These are phyloP conservation scores for Ctenosaura bakeri DNA, from an alignment of 2,797 vertebrate genomes.

Conservation along the genomic window DNA sequence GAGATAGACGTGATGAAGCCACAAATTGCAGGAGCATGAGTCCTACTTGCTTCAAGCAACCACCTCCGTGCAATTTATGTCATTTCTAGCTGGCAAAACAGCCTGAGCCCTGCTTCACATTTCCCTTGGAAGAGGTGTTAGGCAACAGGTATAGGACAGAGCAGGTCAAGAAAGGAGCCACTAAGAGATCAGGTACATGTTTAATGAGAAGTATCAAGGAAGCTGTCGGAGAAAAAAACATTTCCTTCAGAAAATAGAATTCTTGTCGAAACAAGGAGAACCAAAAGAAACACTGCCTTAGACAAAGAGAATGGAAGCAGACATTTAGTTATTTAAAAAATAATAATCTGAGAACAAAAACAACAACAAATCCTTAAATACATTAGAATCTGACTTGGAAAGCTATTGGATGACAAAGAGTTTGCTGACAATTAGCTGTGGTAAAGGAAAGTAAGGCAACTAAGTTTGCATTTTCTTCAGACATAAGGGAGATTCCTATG, in stretches of 20 bases:
- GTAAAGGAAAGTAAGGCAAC: not conserved
- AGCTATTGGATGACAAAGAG: too few relatives aligned
- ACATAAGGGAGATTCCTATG: not conserved
- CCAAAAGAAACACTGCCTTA: not conserved
- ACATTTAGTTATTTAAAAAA: not conserved
- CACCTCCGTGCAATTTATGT: not conserved
- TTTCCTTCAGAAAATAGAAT: not conserved
- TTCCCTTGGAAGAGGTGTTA: not conserved
- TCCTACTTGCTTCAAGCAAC: not conserved
- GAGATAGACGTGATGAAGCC: fast-evolving
- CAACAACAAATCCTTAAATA: too few relatives aligned
- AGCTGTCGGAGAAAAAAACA: too few relatives aligned
- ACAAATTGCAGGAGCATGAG: not conserved
- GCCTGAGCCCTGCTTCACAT: not conserved
- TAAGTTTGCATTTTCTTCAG: not conserved
- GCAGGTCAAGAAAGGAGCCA: not conserved
- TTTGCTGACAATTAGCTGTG: too few relatives aligned
- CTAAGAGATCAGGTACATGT: not conserved
- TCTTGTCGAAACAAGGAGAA: not conserved
- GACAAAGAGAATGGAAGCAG: not conserved
- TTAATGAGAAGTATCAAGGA: not conserved
- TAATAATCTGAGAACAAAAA: too few relatives aligned
- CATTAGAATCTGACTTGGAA: too few relatives aligned
- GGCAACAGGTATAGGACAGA: not conserved
- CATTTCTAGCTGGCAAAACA: not conserved